Evolutionary conservation across 2,888 invertebrate species (phyloP), one percentile per base, ranked within the genome.

Genomic region (Gandaritis pyraliata): DNA sequence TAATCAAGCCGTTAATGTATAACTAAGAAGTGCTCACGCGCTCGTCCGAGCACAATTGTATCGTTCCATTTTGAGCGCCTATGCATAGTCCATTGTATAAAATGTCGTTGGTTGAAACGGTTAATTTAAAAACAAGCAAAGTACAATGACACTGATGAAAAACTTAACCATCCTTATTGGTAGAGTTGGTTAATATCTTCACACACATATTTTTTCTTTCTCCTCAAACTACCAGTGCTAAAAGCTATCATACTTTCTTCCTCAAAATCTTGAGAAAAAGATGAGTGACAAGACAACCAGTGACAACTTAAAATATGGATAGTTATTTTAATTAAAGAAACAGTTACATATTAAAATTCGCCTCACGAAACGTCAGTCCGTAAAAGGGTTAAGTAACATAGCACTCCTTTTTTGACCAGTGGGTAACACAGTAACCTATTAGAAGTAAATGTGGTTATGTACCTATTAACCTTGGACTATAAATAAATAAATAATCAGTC

Each of bases 391-490:
- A 30, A 39, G 51, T 51, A 55, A 61, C 55, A 50, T 57, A 47
- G 11, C 48, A 10, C 12, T 18, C 62, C 58, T 58, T 62, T 68
- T 68, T 58, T 49, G 58, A 46, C 41, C 63, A 61, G 64, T 71
- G 55, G 65, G 70, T 68, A 65, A 74, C 63, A 68, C 50, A 61
- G 36, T 69, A 64, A 72, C 73, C 72, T 61, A 63, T n/a, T 50
- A 57, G 59, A 48, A 38, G 57, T 29, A 41, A 13, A 56, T 64
- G 23, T 57, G 53, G 61, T 41, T 47, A 23, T 33, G 45, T 38
- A 15, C 0, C 16, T 41, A 41, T 39, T 62, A 49, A 58, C 62
- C 62, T 62, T 62, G 62, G 45, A 15, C 18, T 29, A 4, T 4
- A 4, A 29, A 29, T 4, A 29, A 29, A 2, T 29, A 4, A 29